Evolutionary conservation across 2,888 invertebrate genomes (phyloP).

Genomic region (Cerceris ruficornis): DNA sequence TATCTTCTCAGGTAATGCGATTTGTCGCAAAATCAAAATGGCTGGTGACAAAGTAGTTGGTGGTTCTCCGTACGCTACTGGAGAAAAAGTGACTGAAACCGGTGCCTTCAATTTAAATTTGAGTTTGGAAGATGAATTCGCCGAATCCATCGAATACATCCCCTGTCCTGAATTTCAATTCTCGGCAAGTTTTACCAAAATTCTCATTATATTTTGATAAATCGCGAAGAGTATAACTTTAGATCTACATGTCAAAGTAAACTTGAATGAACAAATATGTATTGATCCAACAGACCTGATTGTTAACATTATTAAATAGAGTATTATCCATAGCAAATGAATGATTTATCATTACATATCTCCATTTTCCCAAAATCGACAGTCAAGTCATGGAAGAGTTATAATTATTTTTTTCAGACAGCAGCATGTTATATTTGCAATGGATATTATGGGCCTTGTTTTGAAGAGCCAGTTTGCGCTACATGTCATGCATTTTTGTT

Average conservation of each 20-base stretch:
- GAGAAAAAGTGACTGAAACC: conserved; percentile 70
- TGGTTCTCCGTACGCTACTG: conserved; percentile 67
- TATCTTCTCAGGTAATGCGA: not conserved
- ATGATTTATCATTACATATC: no score
- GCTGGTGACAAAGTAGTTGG: conserved; percentile 75
- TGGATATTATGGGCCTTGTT: conserved; percentile 96
- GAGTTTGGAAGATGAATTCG: conserved; percentile 70
- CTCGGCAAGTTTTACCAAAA: conserved; percentile 63
- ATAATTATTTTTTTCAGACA: conserved; percentile 82
- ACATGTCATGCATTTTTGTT: conserved; percentile 97
- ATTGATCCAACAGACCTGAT: no score
- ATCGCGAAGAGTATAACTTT: no score
- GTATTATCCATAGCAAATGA: no score
- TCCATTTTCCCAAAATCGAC: no score
- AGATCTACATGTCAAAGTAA: no score
- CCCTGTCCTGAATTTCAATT: conserved; percentile 76
- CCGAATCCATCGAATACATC: conserved; percentile 64
- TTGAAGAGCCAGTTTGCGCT: conserved; percentile 94
- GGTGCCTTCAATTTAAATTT: conserved; percentile 70
- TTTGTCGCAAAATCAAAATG: conserved; percentile 65
- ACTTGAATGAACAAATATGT: no score
- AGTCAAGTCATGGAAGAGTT: no score
- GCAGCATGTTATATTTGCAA: conserved; percentile 91
- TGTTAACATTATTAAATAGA: no score
- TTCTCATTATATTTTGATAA: not conserved